phyloP scores from a whole-genome alignment of 2,888 invertebrate species.

The Drosophila mercatorum region DNA sequence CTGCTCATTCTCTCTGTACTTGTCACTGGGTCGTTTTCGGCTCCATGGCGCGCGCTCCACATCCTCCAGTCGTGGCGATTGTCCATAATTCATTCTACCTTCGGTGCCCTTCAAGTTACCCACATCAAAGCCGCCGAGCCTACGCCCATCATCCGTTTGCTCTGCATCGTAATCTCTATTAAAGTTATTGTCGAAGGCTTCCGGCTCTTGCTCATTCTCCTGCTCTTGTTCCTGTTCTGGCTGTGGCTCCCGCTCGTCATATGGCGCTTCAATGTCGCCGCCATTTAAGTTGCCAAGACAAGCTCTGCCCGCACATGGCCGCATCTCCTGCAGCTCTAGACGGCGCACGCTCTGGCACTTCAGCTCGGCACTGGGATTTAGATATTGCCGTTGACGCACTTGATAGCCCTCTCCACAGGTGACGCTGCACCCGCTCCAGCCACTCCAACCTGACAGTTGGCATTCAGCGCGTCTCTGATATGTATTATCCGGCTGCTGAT shows the following conservation, averaged over 20 bases:
- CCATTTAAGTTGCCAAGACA: slow-evolving; percentile 60
- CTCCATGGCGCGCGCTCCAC: slow-evolving; percentile 88
- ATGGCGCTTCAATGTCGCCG: slow-evolving; percentile 22
- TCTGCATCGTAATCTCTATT: slow-evolving; percentile 31
- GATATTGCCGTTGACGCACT: slow-evolving; percentile 88
- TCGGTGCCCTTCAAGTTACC: slow-evolving; percentile 61
- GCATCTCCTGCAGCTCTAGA: slow-evolving; percentile 46
- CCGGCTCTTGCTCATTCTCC: slow-evolving; percentile 14
- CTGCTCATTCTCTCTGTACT: slow-evolving; percentile 14
- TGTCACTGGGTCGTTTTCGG: slow-evolving; percentile 66
- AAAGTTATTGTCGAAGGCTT: slow-evolving; percentile 12
- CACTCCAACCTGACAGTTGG: slow-evolving; percentile 89
- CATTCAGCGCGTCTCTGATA: slow-evolving; percentile 85
- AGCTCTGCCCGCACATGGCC: slow-evolving; percentile 56
- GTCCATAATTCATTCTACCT: slow-evolving; percentile 10
- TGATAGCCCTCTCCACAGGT: slow-evolving; percentile 89
- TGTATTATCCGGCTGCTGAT: slow-evolving; percentile 4
- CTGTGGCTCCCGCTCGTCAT: slow-evolving; percentile 24
- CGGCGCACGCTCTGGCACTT: slow-evolving; percentile 84
- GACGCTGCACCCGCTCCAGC: slow-evolving; percentile 91
- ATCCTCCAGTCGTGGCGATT: slow-evolving; percentile 42
- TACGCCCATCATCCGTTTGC: slow-evolving; percentile 1
- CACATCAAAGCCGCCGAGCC: slow-evolving; percentile 41
- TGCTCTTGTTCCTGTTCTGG: neutral
- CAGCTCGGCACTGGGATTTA: slow-evolving; percentile 86